phyloP scores from a whole-genome alignment of 2,113 vertebrate genomes.

The Odocoileus virginianus region DNA sequence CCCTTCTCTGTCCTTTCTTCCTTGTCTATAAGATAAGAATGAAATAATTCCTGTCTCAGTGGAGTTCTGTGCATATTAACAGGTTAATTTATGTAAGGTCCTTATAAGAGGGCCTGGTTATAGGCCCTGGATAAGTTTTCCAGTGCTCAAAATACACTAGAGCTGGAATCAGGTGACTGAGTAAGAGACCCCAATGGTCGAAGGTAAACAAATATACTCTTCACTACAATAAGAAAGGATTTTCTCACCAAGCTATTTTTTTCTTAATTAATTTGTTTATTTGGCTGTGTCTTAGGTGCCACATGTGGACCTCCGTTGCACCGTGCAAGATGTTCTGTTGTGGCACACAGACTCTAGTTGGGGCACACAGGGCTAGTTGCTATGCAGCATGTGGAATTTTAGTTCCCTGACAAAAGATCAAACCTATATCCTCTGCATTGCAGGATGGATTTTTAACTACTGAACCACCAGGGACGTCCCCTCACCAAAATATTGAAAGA shows the following conservation, averaged over 20 bases:
- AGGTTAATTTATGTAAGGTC: neutral
- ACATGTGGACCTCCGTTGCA: neutral
- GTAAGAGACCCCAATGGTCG: neutral
- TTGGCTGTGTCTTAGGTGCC: neutral
- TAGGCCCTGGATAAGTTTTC: neutral
- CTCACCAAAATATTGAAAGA: neutral
- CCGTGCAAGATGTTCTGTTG: neutral
- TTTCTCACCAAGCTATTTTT: neutral
- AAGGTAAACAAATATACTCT: neutral
- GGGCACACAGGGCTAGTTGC: neutral
- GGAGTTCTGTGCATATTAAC: neutral
- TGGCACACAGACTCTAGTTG: neutral
- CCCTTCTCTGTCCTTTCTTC: neutral
- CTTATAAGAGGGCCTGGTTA: neutral
- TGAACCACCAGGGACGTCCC: neutral
- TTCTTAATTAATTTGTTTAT: neutral
- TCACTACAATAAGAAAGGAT: neutral
- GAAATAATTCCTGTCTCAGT: neutral
- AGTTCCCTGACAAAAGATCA: neutral
- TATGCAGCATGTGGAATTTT: neutral
- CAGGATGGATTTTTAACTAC: neutral
- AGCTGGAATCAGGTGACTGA: neutral
- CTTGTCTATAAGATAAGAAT: neutral
- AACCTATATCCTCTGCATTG: neutral
- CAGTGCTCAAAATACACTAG: neutral